Evolutionary conservation across 2,888 invertebrate species (phyloP).

Genomic region (Endotricha flammealis): DNA sequence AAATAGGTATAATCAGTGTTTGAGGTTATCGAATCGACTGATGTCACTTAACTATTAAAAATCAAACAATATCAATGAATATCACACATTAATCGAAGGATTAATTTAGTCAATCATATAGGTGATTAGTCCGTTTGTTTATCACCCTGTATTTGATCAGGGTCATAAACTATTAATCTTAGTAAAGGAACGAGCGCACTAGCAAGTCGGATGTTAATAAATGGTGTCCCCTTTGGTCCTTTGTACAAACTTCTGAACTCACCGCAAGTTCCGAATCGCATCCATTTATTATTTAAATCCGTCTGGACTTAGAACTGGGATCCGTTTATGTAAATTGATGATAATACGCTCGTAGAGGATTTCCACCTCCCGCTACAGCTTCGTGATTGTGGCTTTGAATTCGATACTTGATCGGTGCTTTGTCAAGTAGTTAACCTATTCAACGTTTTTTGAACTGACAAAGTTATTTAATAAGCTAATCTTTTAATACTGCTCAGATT

Average conservation of each 20-base stretch:
- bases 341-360: slow-evolving; percentile 41
- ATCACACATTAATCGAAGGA: too few relatives aligned
- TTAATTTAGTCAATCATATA: too few relatives aligned
- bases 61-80: too few relatives aligned
- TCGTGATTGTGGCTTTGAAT: slow-evolving; percentile 10
- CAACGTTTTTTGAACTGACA: too few relatives aligned
- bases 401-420: not conserved
- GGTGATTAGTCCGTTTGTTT: too few relatives aligned
- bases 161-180: slow-evolving; percentile 49
- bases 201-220: slow-evolving; percentile 42
- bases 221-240: slow-evolving; percentile 36
- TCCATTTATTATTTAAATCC: slow-evolving; percentile 61
- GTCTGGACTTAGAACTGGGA: slow-evolving; percentile 49
- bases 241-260: slow-evolving; percentile 25
- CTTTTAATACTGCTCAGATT: too few relatives aligned
- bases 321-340: slow-evolving; percentile 65
- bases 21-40: too few relatives aligned
- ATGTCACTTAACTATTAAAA: too few relatives aligned
- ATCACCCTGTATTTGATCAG: slow-evolving; percentile 34
- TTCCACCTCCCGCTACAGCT: slow-evolving; percentile 10
- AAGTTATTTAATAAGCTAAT: too few relatives aligned
- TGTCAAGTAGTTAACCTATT: too few relatives aligned
- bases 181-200: slow-evolving; percentile 32
- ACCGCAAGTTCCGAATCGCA: slow-evolving; percentile 29
- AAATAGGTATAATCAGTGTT: too few relatives aligned